Evolutionary conservation across 2,113 vertebrate species (phyloP).

Genomic region (Brachypodius melanocephalos): DNA sequence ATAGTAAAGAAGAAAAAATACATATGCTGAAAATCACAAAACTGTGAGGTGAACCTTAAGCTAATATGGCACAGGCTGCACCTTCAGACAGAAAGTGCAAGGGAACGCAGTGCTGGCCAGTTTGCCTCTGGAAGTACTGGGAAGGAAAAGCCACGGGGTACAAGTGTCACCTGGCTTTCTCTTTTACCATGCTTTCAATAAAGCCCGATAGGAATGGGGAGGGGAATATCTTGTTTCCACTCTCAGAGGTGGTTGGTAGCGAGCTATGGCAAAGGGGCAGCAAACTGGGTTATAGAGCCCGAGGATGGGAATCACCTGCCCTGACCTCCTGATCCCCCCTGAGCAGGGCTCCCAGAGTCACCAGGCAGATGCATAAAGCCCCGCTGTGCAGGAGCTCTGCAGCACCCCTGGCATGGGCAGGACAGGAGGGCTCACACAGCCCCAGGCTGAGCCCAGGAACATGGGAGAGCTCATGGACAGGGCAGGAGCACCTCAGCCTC

Average conservation of each 20-base stretch:
- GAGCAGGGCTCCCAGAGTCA: not conserved
- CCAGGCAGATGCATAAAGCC: not conserved
- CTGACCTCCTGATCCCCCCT: not conserved
- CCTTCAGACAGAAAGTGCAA: not conserved
- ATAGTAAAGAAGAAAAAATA: not conserved
- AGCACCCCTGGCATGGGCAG: not conserved
- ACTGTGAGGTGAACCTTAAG: not conserved
- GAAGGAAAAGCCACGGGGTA: not conserved
- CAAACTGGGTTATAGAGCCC: not conserved
- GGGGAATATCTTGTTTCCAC: too few relatives aligned
- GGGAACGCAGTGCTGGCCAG: not conserved
- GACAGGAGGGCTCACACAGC: accelerated
- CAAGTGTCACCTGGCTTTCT: not conserved
- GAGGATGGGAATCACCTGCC: accelerated
- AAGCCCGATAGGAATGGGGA: not conserved
- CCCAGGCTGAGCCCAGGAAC: not conserved
- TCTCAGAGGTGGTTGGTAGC: accelerated
- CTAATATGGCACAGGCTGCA: not conserved
- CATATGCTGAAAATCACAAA: not conserved
- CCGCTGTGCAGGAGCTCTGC: not conserved
- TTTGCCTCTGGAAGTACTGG: not conserved
- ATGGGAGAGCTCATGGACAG: accelerated
- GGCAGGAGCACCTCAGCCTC: not conserved
- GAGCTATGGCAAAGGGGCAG: not conserved
- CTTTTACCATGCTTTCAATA: not conserved